Conservation (phyloP, 2,888 invertebrate species). For the Tetranychus piercei region DNA sequence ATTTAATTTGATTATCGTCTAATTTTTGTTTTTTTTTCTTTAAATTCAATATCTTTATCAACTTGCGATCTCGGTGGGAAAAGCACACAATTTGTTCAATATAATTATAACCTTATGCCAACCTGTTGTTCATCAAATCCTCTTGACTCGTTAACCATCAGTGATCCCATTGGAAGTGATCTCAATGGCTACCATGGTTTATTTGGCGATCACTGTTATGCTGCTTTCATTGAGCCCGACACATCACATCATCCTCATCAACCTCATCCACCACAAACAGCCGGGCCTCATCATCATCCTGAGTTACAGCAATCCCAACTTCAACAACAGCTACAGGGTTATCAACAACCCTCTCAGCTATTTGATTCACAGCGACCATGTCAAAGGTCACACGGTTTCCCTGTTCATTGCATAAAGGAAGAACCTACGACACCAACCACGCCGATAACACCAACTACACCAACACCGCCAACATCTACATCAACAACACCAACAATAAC, state of each 20-base stretch:
- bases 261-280: background rate
- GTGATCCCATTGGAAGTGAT: background rate
- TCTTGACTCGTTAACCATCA: background rate
- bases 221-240: background rate
- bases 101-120: background rate
- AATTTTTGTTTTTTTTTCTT: background rate
- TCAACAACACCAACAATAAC: no score
- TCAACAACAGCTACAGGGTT: background rate
- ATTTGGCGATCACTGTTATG: background rate
- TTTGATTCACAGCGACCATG: no score
- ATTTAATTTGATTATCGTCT: background rate
- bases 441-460: no score
- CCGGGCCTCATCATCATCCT: background rate
- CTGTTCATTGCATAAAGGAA: no score
- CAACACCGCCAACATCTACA: no score
- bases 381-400: no score
- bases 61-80: background rate
- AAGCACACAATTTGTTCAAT: background rate
- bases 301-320: background rate
- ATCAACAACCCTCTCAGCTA: background rate
- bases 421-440: no score
- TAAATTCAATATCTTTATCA: no score
- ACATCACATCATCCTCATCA: background rate
- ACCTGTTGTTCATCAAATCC: background rate
- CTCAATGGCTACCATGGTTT: no score